Base-by-base conservation (phyloP, 2,113 vertebrate genomes). In the Arothron firmamentum region DNA sequence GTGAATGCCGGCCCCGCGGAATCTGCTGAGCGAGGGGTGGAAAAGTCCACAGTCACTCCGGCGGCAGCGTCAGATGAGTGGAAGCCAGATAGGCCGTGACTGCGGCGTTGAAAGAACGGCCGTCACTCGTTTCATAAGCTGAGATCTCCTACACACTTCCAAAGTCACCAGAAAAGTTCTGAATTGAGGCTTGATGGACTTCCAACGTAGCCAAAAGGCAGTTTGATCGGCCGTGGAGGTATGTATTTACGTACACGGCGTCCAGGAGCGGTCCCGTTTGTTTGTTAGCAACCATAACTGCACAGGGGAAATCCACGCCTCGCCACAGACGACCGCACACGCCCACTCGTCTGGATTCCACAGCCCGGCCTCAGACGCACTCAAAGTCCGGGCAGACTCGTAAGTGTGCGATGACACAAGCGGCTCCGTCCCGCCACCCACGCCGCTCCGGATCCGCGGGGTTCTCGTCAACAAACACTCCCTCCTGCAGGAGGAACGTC, bases 281-380 rank as follows among this genome's bases (percentile, higher is more conserved):
- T 78, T 86, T 79, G 34, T 65, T 53, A 60, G 52, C 65, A 78
- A 58, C 70, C 71, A 54, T 59, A 85, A 74, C 67, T 62, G 51
- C 41, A 53, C 51, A 62, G 78, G 78, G 81, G 69, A 85, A 89
- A 75, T 84, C 80, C 86, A 85, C 38, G 23, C 57, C 79, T 49
- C 14, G 63, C 86, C 81, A 77, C 61, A 67, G 62, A 70, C 85
- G 78, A 85, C 87, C 84, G 62, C 83, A 78, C 76, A 81, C 89
- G 67, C 90, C 90, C 88, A 88, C 88, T 71, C 48, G 87, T 91
- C 89, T 90, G 85, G 77, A 91, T 91, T 91, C 87, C 85, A 72
- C 66, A 72, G 83, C 55, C 45, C 19, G 72, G 80, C 77, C 84
- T 79, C 81, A 84, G 68, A 79, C 80, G 56, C 71, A 63, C 70